Evolutionary conservation across 1,140 invertebrate species (phyloP).

Genomic region (Eumeta japonica): DNA sequence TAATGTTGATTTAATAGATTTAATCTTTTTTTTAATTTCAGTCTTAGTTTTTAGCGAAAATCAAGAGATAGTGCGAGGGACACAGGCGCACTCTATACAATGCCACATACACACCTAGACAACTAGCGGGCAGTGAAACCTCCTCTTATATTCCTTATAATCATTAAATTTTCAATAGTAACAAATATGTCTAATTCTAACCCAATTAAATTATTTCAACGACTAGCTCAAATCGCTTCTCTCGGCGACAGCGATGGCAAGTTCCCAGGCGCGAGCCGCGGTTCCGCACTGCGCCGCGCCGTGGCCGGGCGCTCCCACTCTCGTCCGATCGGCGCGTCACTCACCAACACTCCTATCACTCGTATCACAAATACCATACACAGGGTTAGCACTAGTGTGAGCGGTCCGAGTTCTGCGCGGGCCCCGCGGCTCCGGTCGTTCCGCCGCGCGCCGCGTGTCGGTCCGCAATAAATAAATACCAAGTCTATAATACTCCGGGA

Average conservation of each 20-base stretch:
- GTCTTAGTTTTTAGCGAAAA: conserved; percentile 51
- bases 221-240: conserved; percentile 9
- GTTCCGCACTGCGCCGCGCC: not conserved
- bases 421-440: too few relatives aligned
- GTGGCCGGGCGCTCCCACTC: conserved; percentile 1
- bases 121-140: conserved; percentile 11
- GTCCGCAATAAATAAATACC: conserved; percentile 53
- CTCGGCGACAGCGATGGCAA: conserved; percentile 20
- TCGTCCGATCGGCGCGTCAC: too few relatives aligned
- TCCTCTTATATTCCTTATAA: conserved; percentile 6
- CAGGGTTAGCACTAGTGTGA: too few relatives aligned
- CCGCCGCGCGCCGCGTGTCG: conserved; percentile 9
- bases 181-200: conserved; percentile 13
- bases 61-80: conserved; percentile 44
- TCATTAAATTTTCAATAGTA: conserved; percentile 9
- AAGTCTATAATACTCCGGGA: conserved; percentile 53
- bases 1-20: conserved; percentile 51
- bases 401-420: too few relatives aligned
- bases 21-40: conserved; percentile 52
- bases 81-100: conserved; percentile 26
- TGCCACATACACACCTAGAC: conserved; percentile 9
- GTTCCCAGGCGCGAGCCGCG: conserved; percentile 9
- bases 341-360: conserved; percentile 5
- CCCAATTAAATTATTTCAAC: conserved; percentile 12
- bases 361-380: conserved; percentile 4